phyloP scores from a whole-genome alignment of 2,797 vertebrate genomes.

The Sphaeramia orbicularis region DNA sequence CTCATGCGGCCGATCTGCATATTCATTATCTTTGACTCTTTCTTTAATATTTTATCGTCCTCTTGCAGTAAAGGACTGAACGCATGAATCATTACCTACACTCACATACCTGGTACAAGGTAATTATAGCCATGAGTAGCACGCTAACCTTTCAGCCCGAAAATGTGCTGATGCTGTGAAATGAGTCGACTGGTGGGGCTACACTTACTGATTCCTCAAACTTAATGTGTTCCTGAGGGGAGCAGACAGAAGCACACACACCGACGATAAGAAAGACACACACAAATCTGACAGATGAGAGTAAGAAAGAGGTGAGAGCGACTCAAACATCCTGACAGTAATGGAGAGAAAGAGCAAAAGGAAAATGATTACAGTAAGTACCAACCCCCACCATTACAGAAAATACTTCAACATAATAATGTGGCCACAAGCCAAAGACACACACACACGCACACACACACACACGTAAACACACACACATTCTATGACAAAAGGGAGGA shows the following conservation, averaged over 20 bases:
- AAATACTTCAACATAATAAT: slow-evolving; percentile 48
- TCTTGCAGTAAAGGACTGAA: slow-evolving; percentile 42
- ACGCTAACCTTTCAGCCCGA: slow-evolving; percentile 47
- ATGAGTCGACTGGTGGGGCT: slow-evolving; percentile 32
- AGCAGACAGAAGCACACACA: not conserved
- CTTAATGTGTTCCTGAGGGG: slow-evolving; percentile 38
- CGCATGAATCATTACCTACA: slow-evolving; percentile 58
- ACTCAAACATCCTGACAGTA: slow-evolving; percentile 50
- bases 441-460: too few species aligned
- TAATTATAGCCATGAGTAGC: slow-evolving; percentile 66
- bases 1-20: slow-evolving; percentile 23
- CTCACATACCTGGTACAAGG: slow-evolving; percentile 49
- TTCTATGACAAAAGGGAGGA: slow-evolving; percentile 38
- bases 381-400: slow-evolving; percentile 41
- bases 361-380: slow-evolving; percentile 69
- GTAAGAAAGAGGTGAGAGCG: slow-evolving; percentile 12
- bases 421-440: slow-evolving; percentile 49
- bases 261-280: slow-evolving; percentile 2
- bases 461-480: too few species aligned
- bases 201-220: slow-evolving; percentile 28
- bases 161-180: slow-evolving; percentile 68
- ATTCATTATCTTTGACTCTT: slow-evolving; percentile 51
- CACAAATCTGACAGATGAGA: slow-evolving; percentile 10
- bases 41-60: slow-evolving; percentile 63
- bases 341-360: slow-evolving; percentile 46